A percentile compares a stretch with the other conserved stretches of the same genome.
Conservation (phyloP, 2,797 vertebrate genomes). For the Mergus octosetaceus region DNA sequence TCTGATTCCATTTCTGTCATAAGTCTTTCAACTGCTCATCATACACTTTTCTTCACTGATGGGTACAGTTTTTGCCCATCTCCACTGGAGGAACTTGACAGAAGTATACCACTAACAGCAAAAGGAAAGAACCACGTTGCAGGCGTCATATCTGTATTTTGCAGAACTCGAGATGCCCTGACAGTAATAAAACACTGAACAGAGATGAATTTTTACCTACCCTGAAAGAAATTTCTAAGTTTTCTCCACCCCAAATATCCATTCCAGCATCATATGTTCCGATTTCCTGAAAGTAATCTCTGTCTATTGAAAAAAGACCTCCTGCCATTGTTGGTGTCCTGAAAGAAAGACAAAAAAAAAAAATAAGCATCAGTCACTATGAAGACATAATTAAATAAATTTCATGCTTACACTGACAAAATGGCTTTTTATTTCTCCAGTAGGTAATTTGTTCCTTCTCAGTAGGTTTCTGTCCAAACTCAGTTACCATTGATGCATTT, state of each 20-base stretch:
- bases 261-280: slow-evolving; percentile 99
- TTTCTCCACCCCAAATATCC: slow-evolving; percentile 99
- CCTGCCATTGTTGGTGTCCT: slow-evolving; percentile 99
- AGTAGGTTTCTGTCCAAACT: neutral
- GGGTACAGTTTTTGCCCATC: neutral
- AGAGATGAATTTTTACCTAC: slow-evolving; percentile 78
- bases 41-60: neutral
- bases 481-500: neutral
- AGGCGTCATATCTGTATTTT: neutral
- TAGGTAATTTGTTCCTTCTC: neutral
- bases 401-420: neutral
- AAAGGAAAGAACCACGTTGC: neutral
- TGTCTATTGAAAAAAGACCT: slow-evolving; percentile 97
- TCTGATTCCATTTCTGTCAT: neutral
- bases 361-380: neutral
- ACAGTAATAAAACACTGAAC: neutral
- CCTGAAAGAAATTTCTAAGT: slow-evolving; percentile 99
- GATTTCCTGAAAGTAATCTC: slow-evolving; percentile 99
- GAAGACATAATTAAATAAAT: neutral
- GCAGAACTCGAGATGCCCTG: neutral
- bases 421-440: neutral
- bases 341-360: neutral
- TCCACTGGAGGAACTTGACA: neutral
- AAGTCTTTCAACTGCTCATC: neutral
- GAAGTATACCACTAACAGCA: neutral